phyloP scores from a whole-genome alignment of 2,113 vertebrate genomes.

The Theropithecus gelada region DNA sequence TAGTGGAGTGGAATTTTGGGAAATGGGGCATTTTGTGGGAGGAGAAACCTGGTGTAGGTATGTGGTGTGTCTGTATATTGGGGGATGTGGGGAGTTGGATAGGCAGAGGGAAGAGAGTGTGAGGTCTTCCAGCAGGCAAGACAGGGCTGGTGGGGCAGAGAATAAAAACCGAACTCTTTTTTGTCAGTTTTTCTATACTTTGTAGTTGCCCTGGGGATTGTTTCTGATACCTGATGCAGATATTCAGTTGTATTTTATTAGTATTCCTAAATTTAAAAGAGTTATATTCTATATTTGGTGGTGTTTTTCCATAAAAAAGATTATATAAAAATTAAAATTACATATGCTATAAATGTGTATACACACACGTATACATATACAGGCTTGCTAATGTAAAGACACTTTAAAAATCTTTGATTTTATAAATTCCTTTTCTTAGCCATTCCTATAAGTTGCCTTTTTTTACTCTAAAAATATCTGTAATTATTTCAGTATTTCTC shows the following conservation, averaged over 20 bases:
- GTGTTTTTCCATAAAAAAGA: neutral
- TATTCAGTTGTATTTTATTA: neutral
- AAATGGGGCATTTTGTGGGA: neutral
- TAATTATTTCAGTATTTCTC: neutral
- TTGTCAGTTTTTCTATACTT: neutral
- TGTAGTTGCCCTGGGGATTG: neutral
- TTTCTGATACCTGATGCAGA: neutral
- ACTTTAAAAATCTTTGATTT: neutral
- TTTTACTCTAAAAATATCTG: neutral
- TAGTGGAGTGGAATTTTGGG: neutral
- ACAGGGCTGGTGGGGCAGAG: neutral
- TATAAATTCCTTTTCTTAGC: neutral
- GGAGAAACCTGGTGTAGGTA: neutral
- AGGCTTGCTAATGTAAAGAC: neutral
- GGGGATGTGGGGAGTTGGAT: neutral
- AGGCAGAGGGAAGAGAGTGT: neutral
- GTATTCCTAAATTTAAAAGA: conserved; percentile 17
- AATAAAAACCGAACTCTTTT: neutral
- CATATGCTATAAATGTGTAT: neutral
- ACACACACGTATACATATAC: neutral
- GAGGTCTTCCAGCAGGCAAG: neutral
- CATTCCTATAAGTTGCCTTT: neutral
- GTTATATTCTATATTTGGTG: neutral
- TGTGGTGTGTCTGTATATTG: neutral
- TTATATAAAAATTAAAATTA: neutral